phyloP scores from a whole-genome alignment of 2,888 invertebrate genomes.

The Drosophila leonis region DNA sequence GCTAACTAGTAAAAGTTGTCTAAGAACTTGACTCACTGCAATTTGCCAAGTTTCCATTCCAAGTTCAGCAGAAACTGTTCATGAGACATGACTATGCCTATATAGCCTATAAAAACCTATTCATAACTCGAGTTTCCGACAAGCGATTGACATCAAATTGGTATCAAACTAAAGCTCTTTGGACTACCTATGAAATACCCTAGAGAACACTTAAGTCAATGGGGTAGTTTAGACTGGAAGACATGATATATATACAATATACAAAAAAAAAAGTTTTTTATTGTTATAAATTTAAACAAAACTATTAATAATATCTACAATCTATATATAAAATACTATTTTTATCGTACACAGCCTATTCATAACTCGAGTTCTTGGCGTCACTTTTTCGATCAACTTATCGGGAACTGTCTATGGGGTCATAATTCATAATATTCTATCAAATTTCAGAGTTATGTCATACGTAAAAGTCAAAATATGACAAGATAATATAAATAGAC shows the following conservation, averaged over 20 bases:
- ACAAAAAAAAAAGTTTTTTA: background rate
- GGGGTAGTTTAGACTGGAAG: background rate
- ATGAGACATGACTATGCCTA: background rate
- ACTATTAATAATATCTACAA: background rate
- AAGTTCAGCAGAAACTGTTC: background rate
- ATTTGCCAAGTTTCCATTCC: background rate
- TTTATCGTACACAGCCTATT: background rate
- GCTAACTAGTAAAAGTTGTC: slow-evolving; percentile 38
- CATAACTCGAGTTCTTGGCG: slow-evolving; percentile 28
- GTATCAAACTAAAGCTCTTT: background rate
- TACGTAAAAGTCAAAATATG: slow-evolving; percentile 10
- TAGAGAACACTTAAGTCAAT: background rate
- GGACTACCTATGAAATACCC: background rate
- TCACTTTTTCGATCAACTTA: background rate
- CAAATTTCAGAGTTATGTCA: background rate
- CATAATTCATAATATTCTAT: background rate
- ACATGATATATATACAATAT: background rate
- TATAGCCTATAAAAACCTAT: slow-evolving; percentile 9
- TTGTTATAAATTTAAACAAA: background rate
- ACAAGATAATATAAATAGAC: slow-evolving; percentile 1
- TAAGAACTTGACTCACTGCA: slow-evolving; percentile 5
- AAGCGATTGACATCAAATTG: background rate
- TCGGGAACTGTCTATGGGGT: background rate
- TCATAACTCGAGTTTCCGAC: slow-evolving; percentile 28
- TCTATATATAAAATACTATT: background rate